A percentile compares a stretch with the other conserved stretches of the same genome.
Conservation (phyloP, 2,113 vertebrate genomes). For the Chinchilla lanigera region DNA sequence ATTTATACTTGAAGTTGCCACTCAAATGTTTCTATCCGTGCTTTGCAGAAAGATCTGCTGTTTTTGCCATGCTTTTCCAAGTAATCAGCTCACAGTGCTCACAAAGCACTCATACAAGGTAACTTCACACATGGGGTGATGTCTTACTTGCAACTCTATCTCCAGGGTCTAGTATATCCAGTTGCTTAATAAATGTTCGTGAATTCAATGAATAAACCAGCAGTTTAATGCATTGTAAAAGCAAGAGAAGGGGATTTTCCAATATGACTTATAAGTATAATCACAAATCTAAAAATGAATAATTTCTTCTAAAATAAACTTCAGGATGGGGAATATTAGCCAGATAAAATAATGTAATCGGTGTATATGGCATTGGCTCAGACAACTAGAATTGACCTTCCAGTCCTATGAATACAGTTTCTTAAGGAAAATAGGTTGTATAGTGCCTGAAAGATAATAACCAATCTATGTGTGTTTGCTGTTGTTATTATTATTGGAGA, state of each 20-base stretch:
- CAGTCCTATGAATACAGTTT: neutral
- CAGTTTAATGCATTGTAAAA: constrained; percentile 43
- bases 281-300: constrained; percentile 39
- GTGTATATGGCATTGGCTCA: constrained; percentile 7
- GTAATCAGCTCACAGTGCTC: neutral
- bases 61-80: neutral
- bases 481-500: neutral
- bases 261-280: constrained; percentile 48
- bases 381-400: constrained; percentile 30
- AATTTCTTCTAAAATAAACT: constrained; percentile 60
- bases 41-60: constrained; percentile 32
- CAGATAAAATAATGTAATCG: constrained; percentile 53
- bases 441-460: constrained; percentile 43
- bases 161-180: neutral
- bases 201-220: constrained; percentile 33
- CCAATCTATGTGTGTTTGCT: neutral
- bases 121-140: neutral
- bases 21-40: neutral
- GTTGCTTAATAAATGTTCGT: neutral
- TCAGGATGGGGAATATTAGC: constrained; percentile 16
- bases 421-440: constrained; percentile 19
- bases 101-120: neutral
- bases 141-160: neutral
- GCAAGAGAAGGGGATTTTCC: constrained; percentile 45
- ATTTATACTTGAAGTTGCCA: constrained; percentile 5